phyloP scores from a whole-genome alignment of 2,797 vertebrate genomes.

The Potorous gilbertii region DNA sequence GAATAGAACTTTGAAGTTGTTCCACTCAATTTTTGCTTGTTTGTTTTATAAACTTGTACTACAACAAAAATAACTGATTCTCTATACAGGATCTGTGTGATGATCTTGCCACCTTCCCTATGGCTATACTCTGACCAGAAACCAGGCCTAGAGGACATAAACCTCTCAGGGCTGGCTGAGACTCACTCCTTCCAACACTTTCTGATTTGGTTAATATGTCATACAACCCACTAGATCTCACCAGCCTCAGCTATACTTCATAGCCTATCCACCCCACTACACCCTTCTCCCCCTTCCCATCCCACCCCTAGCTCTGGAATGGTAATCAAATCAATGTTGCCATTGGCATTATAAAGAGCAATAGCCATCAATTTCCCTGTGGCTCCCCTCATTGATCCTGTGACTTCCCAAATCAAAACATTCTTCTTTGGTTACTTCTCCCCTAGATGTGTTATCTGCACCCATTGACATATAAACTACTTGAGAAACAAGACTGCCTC shows the following conservation, averaged over 20 bases:
- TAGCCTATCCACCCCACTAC: not conserved
- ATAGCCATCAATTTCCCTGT: not conserved
- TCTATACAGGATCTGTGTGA: not conserved
- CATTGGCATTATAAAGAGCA: not conserved
- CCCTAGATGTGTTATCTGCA: not conserved
- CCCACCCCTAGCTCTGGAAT: not conserved
- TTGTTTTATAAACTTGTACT: not conserved
- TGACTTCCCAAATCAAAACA: not conserved
- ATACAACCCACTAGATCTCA: not conserved
- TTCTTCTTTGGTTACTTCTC: not conserved
- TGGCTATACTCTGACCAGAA: not conserved
- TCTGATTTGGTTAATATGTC: not conserved
- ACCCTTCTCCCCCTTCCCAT: not conserved
- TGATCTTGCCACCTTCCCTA: not conserved
- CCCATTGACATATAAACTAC: not conserved
- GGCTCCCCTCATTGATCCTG: not conserved
- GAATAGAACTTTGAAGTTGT: not conserved
- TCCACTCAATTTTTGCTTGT: not conserved
- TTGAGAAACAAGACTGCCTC: not conserved
- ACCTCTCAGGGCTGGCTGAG: not conserved
- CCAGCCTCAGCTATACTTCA: not conserved
- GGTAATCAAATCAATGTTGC: not conserved
- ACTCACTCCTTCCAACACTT: not conserved
- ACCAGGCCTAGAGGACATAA: not conserved
- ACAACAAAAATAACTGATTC: not conserved